Evolutionary conservation across 2,797 vertebrate species (phyloP).

Genomic region (Triplophysa yarkandensis): DNA sequence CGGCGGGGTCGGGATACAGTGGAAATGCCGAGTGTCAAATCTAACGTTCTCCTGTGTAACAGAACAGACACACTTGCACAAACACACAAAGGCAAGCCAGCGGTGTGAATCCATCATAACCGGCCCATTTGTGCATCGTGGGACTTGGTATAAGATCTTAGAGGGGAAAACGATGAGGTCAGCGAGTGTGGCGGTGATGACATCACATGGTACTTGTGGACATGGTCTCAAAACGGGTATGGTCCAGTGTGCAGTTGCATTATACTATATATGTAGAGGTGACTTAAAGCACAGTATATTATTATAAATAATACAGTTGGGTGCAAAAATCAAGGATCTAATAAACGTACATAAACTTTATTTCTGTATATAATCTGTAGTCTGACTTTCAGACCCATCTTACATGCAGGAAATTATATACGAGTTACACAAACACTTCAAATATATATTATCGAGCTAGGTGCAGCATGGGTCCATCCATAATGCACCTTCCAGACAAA

Average conservation of each 20-base stretch:
- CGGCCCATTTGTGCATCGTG: slow-evolving; percentile 42
- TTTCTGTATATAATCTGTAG: too few species aligned
- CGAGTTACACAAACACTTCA: background rate
- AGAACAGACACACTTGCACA: slow-evolving; percentile 37
- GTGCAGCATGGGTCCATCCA: background rate
- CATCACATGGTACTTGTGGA: slow-evolving; percentile 18
- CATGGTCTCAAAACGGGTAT: background rate
- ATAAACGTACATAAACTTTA: too few species aligned
- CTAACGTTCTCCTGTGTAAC: slow-evolving; percentile 61
- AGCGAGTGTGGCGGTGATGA: slow-evolving; percentile 25
- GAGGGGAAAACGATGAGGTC: slow-evolving; percentile 19
- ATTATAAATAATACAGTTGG: background rate
- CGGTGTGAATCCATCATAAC: slow-evolving; percentile 27
- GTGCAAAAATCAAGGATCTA: background rate
- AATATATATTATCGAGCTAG: background rate
- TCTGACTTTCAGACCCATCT: background rate
- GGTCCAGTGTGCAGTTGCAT: background rate
- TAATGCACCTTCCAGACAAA: background rate
- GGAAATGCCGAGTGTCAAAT: slow-evolving; percentile 66
- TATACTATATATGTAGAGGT: background rate
- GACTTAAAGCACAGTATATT: background rate
- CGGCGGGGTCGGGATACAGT: slow-evolving; percentile 49
- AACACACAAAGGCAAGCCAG: slow-evolving; percentile 39
- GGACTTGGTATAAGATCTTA: slow-evolving; percentile 35
- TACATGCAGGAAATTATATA: background rate